These are phyloP conservation scores for Caenorhabditis sinica DNA, from an alignment of 2,888 invertebrate genomes.

Conservation along the genomic window DNA sequence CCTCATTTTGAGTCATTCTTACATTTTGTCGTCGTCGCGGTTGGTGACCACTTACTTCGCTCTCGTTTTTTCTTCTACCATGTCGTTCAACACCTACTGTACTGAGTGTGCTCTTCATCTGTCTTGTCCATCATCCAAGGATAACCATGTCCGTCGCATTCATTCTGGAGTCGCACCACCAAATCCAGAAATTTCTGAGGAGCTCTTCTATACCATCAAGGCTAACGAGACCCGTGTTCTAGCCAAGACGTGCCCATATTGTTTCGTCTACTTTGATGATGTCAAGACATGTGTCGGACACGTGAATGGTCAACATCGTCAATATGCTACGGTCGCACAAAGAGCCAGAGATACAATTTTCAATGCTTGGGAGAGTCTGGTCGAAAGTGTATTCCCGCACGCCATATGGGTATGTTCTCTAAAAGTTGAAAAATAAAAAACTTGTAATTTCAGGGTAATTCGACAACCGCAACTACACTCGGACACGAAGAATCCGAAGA, in stretches of 20 bases:
- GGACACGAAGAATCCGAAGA: too few relatives aligned
- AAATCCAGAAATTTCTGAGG: slow-evolving; percentile 5
- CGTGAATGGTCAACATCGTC: background rate
- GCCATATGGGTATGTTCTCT: too few relatives aligned
- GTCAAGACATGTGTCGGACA: background rate
- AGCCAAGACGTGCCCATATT: slow-evolving; percentile 6
- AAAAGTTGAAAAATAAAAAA: too few relatives aligned
- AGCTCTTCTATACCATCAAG: background rate
- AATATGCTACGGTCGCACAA: background rate
- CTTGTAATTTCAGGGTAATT: too few relatives aligned
- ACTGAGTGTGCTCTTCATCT: slow-evolving; percentile 2
- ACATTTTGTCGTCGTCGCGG: background rate
- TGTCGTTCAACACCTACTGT: slow-evolving; percentile 3
- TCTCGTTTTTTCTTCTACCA: background rate
- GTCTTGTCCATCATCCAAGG: background rate
- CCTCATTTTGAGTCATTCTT: background rate
- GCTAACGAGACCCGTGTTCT: background rate
- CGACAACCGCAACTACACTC: too few relatives aligned
- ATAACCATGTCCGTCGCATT: background rate
- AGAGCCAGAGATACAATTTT: background rate
- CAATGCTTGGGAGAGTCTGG: background rate
- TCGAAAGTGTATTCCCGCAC: background rate
- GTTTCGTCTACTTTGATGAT: background rate
- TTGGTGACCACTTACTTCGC: background rate
- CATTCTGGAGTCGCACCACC: background rate